A percentile compares a stretch with the other conserved stretches of the same genome.
Conservation (phyloP, 1,140 invertebrate genomes). For the Zaprionus ornatus region DNA sequence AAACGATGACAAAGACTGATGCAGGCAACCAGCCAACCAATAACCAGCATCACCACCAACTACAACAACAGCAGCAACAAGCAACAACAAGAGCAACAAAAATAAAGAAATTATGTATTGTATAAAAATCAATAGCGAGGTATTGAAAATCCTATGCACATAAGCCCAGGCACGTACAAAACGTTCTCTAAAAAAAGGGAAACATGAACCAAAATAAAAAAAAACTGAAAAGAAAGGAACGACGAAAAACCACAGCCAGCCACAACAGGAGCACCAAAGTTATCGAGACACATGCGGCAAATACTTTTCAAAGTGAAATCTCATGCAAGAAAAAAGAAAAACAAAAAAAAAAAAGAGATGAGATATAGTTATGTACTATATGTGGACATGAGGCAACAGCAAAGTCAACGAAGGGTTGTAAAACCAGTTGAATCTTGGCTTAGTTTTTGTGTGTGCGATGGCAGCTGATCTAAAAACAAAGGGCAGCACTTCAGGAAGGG, state of each 20-base stretch:
- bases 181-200: conserved; percentile 57
- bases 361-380: background rate
- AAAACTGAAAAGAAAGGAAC: conserved; percentile 30
- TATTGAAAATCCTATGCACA: conserved; percentile 82
- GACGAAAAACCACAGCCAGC: conserved; percentile 52
- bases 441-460: conserved; percentile 23
- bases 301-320: conserved; percentile 81
- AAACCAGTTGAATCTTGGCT: conserved; percentile 51
- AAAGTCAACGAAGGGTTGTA: conserved; percentile 39
- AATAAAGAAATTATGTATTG: conserved; percentile 72
- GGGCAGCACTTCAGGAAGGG: background rate
- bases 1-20: conserved; percentile 77
- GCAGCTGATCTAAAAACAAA: conserved; percentile 39
- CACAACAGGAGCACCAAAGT: conserved; percentile 65
- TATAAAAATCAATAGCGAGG: conserved; percentile 78
- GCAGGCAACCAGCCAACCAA: conserved; percentile 59
- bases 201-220: conserved; percentile 48
- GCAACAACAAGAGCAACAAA: conserved; percentile 35
- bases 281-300: conserved; percentile 77
- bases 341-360: conserved; percentile 12
- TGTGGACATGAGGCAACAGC: conserved; percentile 2
- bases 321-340: conserved; percentile 32
- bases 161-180: conserved; percentile 75
- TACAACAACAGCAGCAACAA: conserved; percentile 27
- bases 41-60: conserved; percentile 31